Evolutionary conservation across 1,140 invertebrate genomes (phyloP), one percentile per base, ranked within the genome.

Genomic region (Orussus abietinus): DNA sequence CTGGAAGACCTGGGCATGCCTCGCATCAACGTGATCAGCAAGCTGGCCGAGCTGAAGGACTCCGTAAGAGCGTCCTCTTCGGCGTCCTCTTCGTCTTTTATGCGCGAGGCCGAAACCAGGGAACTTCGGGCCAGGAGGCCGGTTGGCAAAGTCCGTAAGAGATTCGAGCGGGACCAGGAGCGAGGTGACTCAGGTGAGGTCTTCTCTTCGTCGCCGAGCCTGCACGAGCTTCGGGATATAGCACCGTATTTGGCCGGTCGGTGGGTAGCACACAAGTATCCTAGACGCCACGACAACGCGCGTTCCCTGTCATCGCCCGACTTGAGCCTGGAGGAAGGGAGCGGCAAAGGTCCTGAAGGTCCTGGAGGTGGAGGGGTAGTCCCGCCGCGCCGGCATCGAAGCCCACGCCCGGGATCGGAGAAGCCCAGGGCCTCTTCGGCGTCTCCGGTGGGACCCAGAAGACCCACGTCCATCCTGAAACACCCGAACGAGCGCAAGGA

Each of bases 11-110:
- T 87, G 3, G 81, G 81, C 31, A 89, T 92, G 86, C 88, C 88
- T 0, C 87, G 87, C 55, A 90, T 91, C 21, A 89, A 92, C 57
- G 81, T 92, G 1, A 91, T 91, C 47, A 90, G 87, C 55, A 90
- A 90, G 67, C 80, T 85, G 14, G 88, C 85, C 0, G 77, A 80
- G 3, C 62, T 92, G 22, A 81, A 84, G 28, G 75, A 75, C 10
- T 70, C 75, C 5, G 54, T 47, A 3, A 42, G 59, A 30, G 51
- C 60, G 13, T 66, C 47, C 35, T 48, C 43, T 44, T 69, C 62
- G 0, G 11, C 55, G 37, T 53, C n/a, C n/a, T n/a, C n/a, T n/a
- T n/a, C n/a, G n/a, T n/a, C n/a, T n/a, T n/a, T n/a, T n/a, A n/a
- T n/a, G n/a, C 53, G 52, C 17, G 56, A 42, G 38, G 58, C 63